Evolutionary conservation across 2,113 vertebrate species (phyloP).

Genomic region (Hippocampus mohnikei): DNA sequence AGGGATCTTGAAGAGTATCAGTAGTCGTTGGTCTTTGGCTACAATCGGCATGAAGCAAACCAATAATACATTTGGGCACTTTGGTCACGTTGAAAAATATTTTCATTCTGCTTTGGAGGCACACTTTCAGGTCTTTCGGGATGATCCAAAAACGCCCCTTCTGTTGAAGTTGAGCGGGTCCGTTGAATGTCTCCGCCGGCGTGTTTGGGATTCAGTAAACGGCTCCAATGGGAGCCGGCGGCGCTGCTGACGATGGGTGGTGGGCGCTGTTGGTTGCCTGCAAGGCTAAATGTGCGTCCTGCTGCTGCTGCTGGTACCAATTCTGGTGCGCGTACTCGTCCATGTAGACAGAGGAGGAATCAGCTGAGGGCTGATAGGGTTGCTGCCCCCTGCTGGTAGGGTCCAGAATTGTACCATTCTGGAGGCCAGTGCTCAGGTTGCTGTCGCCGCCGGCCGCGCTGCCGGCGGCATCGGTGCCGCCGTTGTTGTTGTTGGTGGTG

Average conservation of each 20-base stretch:
- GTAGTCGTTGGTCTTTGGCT: conserved; percentile 26
- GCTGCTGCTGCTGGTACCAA: conserved; percentile 82
- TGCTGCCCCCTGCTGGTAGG: conserved; percentile 73
- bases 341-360: conserved; percentile 78
- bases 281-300: conserved; percentile 74
- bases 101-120: conserved; percentile 17
- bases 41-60: conserved; percentile 3
- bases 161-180: neutral
- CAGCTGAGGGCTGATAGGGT: conserved; percentile 71
- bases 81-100: conserved; percentile 25
- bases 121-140: conserved; percentile 13
- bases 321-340: conserved; percentile 78
- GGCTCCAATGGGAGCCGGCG: conserved; percentile 74
- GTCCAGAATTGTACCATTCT: conserved; percentile 57
- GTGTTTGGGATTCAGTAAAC: conserved; percentile 74
- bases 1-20: conserved; percentile 14
- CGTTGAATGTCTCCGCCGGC: neutral
- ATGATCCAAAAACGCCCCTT: neutral
- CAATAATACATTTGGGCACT: conserved; percentile 19
- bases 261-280: conserved; percentile 72
- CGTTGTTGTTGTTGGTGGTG: conserved; percentile 48
- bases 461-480: conserved; percentile 17
- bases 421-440: conserved; percentile 15
- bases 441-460: conserved; percentile 3
- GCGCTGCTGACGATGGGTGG: conserved; percentile 64